Evolutionary conservation across 2,113 vertebrate species (phyloP).

Genomic region (Ciconia maguari): DNA sequence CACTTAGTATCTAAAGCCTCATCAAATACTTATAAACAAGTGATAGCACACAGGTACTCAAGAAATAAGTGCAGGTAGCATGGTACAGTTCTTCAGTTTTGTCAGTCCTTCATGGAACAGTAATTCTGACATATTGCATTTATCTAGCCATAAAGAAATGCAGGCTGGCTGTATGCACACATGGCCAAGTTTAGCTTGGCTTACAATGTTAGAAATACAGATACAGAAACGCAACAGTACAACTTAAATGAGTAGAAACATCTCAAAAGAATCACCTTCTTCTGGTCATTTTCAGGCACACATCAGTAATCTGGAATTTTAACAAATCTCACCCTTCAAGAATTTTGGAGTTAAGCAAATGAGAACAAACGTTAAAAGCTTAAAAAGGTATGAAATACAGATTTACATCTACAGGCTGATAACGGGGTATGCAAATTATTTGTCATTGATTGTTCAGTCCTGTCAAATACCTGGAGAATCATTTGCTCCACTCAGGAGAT

Average conservation of each 20-base stretch:
- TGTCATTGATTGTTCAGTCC: background rate
- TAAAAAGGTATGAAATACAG: background rate
- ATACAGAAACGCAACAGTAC: rapidly evolving
- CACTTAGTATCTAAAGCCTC: background rate
- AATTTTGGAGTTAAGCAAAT: background rate
- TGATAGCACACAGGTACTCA: background rate
- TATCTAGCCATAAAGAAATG: background rate
- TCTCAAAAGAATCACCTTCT: background rate
- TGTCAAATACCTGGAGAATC: background rate
- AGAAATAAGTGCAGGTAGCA: background rate
- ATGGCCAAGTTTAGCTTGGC: background rate
- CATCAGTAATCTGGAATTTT: background rate
- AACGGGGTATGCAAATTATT: background rate
- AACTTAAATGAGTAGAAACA: background rate
- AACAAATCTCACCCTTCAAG: background rate
- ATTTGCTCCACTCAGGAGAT: background rate
- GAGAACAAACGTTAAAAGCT: background rate
- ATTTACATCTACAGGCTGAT: background rate
- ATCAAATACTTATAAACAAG: background rate
- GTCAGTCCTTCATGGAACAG: background rate
- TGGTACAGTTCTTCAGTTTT: background rate
- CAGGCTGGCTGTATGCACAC: background rate
- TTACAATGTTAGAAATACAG: background rate
- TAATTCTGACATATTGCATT: background rate
- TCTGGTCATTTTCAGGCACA: background rate